Evolutionary conservation across 2,113 vertebrate genomes (phyloP).

Genomic region (Axis porcinus): DNA sequence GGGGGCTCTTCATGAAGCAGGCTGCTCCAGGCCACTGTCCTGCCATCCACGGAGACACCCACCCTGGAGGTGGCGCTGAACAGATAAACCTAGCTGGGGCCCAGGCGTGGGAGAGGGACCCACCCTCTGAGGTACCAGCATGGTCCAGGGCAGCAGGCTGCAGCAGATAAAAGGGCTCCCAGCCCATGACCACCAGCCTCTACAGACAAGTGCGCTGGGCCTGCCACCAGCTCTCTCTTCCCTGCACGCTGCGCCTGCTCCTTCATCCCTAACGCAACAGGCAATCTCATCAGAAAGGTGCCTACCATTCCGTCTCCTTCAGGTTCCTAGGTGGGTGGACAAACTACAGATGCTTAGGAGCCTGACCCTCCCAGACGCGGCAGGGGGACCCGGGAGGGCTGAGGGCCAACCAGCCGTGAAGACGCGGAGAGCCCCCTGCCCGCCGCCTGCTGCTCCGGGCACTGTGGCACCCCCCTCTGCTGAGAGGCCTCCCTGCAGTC

Average conservation of each 20-base stretch:
- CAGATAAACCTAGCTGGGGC: neutral
- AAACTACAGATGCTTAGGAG: neutral
- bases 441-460: neutral
- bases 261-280: neutral
- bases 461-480: neutral
- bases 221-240: neutral
- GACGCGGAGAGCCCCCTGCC: neutral
- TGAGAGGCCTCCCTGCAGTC: conserved; percentile 2
- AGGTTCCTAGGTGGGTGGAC: neutral
- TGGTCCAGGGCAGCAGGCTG: neutral
- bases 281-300: neutral
- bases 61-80: neutral
- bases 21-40: neutral
- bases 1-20: neutral
- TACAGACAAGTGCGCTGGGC: neutral
- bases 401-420: neutral
- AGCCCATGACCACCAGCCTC: neutral
- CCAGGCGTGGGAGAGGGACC: neutral
- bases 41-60: neutral
- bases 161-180: neutral
- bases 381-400: neutral
- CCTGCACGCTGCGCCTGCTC: neutral
- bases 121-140: neutral
- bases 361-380: rapidly evolving
- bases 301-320: neutral